Conservation (phyloP, 2,113 vertebrate genomes). For the Agelaius phoeniceus region DNA sequence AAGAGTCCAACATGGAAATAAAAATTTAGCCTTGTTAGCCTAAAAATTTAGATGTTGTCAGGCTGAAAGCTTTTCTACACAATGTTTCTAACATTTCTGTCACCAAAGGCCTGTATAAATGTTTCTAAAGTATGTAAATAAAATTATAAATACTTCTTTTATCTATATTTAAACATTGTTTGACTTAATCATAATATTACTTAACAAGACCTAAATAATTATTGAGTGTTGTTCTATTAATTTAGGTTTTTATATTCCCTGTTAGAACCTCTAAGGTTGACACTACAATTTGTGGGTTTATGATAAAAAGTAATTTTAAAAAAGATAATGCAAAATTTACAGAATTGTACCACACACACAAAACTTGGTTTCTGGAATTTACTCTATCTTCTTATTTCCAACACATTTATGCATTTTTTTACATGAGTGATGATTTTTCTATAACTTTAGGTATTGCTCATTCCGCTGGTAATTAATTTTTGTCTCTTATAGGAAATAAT, state of each 20-base stretch:
- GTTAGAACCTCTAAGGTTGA: background rate
- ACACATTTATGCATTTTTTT: background rate
- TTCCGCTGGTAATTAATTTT: background rate
- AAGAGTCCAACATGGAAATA: background rate
- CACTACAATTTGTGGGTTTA: background rate
- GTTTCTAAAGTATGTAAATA: background rate
- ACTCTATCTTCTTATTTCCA: background rate
- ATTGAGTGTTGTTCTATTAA: background rate
- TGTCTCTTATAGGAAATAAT: background rate
- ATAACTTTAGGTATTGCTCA: background rate
- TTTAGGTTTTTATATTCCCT: background rate
- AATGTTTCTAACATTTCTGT: background rate
- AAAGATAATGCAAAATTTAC: background rate
- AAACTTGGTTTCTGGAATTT: background rate
- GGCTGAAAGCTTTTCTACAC: background rate
- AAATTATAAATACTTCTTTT: background rate
- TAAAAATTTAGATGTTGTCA: background rate
- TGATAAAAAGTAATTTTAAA: background rate
- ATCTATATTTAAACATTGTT: background rate
- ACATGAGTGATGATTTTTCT: background rate
- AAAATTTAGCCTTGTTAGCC: background rate
- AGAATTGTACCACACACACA: background rate
- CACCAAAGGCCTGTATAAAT: background rate
- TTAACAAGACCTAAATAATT: background rate
- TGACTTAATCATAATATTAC: background rate